A percentile compares a stretch with the other conserved stretches of the same genome.
Evolutionary conservation across 2,113 vertebrate species (phyloP).

Genomic region (Pelecanoides urinatrix): DNA sequence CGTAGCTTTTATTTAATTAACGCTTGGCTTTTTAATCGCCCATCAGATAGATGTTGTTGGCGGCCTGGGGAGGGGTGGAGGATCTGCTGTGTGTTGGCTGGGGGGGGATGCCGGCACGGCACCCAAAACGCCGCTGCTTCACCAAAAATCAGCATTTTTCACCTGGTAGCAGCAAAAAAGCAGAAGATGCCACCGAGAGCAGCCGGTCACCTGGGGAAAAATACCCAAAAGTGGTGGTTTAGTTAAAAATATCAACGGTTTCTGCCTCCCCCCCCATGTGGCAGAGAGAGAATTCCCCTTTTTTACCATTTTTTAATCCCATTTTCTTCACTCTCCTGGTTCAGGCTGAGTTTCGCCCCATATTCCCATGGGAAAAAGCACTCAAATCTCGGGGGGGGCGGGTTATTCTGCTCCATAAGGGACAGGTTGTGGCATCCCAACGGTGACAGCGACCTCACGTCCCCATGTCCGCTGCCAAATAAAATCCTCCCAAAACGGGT

Average conservation of each 20-base stretch:
- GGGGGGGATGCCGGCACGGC: not conserved
- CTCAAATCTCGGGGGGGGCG: rapidly evolving
- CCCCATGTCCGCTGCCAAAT: not conserved
- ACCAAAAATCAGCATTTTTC: not conserved
- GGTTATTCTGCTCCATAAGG: not conserved
- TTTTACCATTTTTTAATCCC: not conserved
- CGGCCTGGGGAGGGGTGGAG: rapidly evolving
- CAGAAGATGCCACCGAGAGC: not conserved
- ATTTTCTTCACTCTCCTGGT: not conserved
- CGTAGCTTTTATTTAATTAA: not conserved
- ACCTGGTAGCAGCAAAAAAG: not conserved
- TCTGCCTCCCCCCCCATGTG: not conserved
- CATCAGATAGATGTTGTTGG: rapidly evolving
- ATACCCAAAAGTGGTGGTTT: rapidly evolving
- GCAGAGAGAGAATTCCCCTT: not conserved
- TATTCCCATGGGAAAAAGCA: not conserved
- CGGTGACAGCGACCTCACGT: rapidly evolving
- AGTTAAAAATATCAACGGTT: not conserved
- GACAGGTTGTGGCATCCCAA: not conserved
- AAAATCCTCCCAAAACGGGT: not conserved
- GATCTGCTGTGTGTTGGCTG: not conserved
- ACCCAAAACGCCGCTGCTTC: rapidly evolving
- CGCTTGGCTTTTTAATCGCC: not conserved
- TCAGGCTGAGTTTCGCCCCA: not conserved
- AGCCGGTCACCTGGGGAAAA: not conserved